phyloP scores from a whole-genome alignment of 2,113 vertebrate species.

The Laterallus jamaicensis region DNA sequence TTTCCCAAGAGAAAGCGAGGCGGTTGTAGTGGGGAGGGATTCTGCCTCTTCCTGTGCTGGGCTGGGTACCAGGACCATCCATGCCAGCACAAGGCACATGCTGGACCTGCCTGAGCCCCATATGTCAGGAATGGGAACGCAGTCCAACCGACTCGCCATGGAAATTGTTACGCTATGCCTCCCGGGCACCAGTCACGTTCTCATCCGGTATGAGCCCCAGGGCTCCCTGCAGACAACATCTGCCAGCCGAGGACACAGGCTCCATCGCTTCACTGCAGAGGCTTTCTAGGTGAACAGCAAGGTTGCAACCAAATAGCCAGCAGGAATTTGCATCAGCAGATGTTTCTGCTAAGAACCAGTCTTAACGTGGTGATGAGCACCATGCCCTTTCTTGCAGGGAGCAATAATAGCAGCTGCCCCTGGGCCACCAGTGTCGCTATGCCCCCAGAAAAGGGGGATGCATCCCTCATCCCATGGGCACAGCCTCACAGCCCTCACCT shows the following conservation, averaged over 20 bases:
- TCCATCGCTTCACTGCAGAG: neutral
- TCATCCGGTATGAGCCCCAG: rapidly evolving
- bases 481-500: neutral
- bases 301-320: neutral
- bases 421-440: neutral
- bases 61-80: neutral
- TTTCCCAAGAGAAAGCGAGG: neutral
- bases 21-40: neutral
- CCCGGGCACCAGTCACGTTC: rapidly evolving
- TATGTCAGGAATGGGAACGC: neutral
- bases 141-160: neutral
- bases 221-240: neutral
- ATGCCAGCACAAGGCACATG: neutral
- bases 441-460: neutral
- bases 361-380: rapidly evolving
- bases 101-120: neutral
- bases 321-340: neutral
- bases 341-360: neutral
- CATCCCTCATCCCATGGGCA: neutral
- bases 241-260: neutral
- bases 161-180: neutral
- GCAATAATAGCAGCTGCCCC: neutral
- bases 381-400: rapidly evolving
- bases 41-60: neutral
- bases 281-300: neutral